A percentile compares a stretch with the other conserved stretches of the same genome.
Conservation (phyloP, 2,113 vertebrate species). For the Osmerus eperlanus region DNA sequence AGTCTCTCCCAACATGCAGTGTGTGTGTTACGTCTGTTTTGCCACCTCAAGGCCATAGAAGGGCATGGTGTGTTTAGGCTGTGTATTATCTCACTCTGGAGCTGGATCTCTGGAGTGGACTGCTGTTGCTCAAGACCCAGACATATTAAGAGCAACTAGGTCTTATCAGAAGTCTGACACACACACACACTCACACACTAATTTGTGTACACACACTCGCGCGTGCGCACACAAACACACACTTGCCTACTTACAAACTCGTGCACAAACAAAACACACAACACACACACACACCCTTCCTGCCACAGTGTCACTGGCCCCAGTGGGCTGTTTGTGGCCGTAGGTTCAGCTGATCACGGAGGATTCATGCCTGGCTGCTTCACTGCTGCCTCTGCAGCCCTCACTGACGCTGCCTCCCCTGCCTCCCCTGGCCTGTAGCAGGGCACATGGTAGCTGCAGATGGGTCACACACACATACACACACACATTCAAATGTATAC, state of each 20-base stretch:
- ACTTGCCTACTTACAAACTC: no score
- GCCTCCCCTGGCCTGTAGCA: not conserved
- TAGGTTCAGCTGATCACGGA: not conserved
- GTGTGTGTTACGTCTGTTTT: no score
- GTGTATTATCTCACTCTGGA: not conserved
- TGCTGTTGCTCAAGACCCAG: conserved; percentile 15
- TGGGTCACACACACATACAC: no score
- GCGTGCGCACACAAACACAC: conserved; percentile 1
- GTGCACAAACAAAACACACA: not conserved
- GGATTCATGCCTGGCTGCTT: not conserved
- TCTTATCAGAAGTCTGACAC: conserved; percentile 6
- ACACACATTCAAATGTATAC: no score
- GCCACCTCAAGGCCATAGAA: no score
- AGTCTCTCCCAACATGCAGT: no score
- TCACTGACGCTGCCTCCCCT: not conserved
- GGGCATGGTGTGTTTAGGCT: no score
- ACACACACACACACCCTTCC: no score
- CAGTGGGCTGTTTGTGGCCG: no score
- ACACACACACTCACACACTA: conserved; percentile 1
- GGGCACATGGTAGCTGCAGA: no score
- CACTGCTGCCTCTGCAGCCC: not conserved
- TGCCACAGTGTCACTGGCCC: no score
- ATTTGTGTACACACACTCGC: not conserved
- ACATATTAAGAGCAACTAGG: not conserved
- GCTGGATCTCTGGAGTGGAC: conserved; percentile 10